phyloP scores from a whole-genome alignment of 1,140 invertebrate species.

The Tetramorium alpestre region DNA sequence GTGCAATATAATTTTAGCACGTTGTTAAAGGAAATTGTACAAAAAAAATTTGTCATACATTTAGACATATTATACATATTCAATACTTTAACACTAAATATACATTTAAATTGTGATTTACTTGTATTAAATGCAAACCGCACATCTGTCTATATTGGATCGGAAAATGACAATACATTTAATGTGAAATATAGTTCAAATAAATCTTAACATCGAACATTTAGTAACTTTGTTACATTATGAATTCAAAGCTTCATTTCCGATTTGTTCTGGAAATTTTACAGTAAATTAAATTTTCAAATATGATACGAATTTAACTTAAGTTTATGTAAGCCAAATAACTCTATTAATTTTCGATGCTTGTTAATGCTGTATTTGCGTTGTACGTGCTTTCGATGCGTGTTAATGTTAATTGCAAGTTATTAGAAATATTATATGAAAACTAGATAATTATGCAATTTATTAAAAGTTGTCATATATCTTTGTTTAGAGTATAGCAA shows the following conservation, averaged over 20 bases:
- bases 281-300: constrained; percentile 17
- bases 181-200: neutral
- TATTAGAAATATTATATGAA: neutral
- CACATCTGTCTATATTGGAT: neutral
- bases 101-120: neutral
- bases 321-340: neutral
- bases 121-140: neutral
- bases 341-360: neutral
- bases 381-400: neutral
- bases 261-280: neutral
- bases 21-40: neutral
- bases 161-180: neutral
- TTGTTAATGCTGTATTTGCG: neutral
- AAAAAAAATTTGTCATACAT: neutral
- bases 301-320: neutral
- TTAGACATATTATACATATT: neutral
- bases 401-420: neutral
- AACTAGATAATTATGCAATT: neutral
- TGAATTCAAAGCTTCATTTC: neutral
- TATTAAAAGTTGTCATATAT: neutral
- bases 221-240: constrained; percentile 2
- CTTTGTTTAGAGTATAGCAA: constrained; percentile 83
- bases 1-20: neutral
- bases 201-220: neutral
- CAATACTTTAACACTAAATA: neutral